Conservation (phyloP, 2,888 invertebrate genomes). For the Tetragnatha montana region DNA sequence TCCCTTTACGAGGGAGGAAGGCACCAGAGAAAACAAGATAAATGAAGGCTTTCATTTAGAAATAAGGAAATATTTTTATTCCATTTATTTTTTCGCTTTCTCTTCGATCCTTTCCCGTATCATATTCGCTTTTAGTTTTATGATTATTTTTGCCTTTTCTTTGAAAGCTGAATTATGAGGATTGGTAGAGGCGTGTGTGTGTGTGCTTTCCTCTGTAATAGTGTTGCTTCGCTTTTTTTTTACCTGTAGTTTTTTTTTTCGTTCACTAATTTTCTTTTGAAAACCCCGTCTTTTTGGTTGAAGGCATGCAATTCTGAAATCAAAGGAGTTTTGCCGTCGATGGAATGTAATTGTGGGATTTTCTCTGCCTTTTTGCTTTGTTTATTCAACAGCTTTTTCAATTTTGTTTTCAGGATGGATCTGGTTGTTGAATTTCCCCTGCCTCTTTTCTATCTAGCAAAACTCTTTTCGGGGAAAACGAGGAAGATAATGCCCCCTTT, state of each 20-base stretch:
- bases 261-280: conserved; percentile 24
- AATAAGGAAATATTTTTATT: conserved; percentile 64
- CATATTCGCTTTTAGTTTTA: not conserved
- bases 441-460: not conserved
- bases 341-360: not conserved
- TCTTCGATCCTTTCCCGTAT: conserved; percentile 17
- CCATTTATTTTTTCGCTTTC: conserved; percentile 36
- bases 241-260: not conserved
- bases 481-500: not conserved
- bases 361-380: not conserved
- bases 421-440: not conserved
- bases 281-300: conserved; percentile 8
- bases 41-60: conserved; percentile 63
- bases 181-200: conserved; percentile 2
- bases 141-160: conserved; percentile 19
- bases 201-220: conserved; percentile 18
- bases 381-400: not conserved
- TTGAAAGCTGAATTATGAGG: conserved; percentile 52
- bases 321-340: not conserved
- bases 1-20: conserved; percentile 51
- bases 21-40: conserved; percentile 55
- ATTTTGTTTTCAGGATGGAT: not conserved
- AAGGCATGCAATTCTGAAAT: conserved; percentile 31
- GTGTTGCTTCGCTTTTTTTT: conserved; percentile 4
- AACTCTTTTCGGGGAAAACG: not conserved